Evolutionary conservation across 2,113 vertebrate genomes (phyloP).

Genomic region (Platysternon megacephalum): DNA sequence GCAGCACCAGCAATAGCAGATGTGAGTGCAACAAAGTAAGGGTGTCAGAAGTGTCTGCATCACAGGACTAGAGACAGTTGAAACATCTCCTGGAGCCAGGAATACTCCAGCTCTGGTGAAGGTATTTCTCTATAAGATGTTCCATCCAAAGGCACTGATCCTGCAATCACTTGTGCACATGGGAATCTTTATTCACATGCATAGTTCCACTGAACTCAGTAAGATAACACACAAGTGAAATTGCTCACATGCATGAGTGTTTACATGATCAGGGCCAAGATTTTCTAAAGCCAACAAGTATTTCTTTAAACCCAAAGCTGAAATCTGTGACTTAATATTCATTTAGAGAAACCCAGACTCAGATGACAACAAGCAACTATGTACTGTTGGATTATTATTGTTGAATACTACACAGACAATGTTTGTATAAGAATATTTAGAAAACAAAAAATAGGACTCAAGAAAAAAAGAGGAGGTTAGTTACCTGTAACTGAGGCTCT

Average conservation of each 20-base stretch:
- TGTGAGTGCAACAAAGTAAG: slow-evolving; percentile 7
- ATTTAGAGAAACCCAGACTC: not conserved
- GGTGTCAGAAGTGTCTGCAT: slow-evolving; percentile 1
- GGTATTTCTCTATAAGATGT: not conserved
- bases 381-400: not conserved
- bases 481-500: too few relatives aligned
- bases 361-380: not conserved
- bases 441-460: not conserved
- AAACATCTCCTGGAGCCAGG: slow-evolving; percentile 17
- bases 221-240: not conserved
- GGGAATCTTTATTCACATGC: not conserved
- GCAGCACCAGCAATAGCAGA: not conserved
- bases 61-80: not conserved
- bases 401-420: not conserved
- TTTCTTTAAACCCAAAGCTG: not conserved
- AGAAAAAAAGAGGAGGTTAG: not conserved
- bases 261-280: not conserved
- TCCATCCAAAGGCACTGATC: not conserved
- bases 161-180: not conserved
- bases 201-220: accelerated
- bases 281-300: not conserved
- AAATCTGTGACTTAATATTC: not conserved
- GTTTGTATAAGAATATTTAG: not conserved
- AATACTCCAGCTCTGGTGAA: not conserved
- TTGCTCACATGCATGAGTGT: not conserved